These are phyloP conservation scores for Carcharodon carcharias DNA, from an alignment of 2,797 vertebrate genomes.

Conservation along the genomic window DNA sequence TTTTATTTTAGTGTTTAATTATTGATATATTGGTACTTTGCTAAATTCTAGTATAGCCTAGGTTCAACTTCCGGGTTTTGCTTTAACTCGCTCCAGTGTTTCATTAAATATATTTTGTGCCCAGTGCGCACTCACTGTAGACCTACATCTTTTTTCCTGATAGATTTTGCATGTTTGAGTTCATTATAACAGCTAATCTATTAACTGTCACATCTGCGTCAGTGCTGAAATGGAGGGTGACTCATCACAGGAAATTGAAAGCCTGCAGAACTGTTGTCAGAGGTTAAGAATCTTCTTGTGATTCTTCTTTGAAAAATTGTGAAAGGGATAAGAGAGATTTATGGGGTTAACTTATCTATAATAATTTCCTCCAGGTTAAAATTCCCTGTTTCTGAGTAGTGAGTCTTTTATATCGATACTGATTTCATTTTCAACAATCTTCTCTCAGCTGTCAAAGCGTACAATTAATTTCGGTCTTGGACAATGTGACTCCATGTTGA, in stretches of 20 bases:
- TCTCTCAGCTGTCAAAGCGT: background rate
- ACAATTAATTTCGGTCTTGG: background rate
- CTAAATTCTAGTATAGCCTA: background rate
- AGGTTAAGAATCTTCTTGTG: background rate
- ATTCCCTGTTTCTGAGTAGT: background rate
- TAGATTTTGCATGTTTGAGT: background rate
- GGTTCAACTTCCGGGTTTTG: background rate
- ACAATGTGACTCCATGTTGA: background rate
- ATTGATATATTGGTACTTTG: background rate
- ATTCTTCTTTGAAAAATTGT: background rate
- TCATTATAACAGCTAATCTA: background rate
- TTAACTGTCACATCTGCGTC: background rate
- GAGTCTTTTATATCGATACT: background rate
- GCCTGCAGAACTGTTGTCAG: background rate
- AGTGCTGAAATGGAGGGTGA: background rate
- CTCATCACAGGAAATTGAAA: background rate
- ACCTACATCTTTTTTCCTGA: background rate
- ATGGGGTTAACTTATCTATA: background rate
- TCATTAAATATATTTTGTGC: background rate
- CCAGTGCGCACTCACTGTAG: background rate
- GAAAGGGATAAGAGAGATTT: background rate
- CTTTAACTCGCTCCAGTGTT: background rate
- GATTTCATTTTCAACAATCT: background rate
- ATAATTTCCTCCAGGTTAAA: background rate
- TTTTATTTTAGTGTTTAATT: background rate